phyloP scores from a whole-genome alignment of 2,113 vertebrate genomes.

The Eonycteris spelaea region DNA sequence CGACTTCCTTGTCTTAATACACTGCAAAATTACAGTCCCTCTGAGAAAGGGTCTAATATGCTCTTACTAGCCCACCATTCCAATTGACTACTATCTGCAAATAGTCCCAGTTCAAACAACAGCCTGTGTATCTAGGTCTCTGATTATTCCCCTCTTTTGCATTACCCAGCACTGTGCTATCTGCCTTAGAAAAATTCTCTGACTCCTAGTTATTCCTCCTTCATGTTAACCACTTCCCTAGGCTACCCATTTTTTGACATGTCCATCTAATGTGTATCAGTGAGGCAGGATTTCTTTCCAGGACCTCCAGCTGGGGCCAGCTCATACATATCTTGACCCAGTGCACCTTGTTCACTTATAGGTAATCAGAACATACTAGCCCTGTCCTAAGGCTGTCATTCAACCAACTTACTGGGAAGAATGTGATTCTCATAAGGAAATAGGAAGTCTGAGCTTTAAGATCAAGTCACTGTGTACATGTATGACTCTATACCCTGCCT shows the following conservation, averaged over 20 bases:
- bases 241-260: not conserved
- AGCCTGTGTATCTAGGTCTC: not conserved
- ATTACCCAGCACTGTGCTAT: not conserved
- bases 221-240: not conserved
- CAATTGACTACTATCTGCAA: not conserved
- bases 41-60: not conserved
- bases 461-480: not conserved
- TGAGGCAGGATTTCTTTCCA: not conserved
- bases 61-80: not conserved
- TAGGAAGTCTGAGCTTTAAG: not conserved
- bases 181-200: not conserved
- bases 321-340: not conserved
- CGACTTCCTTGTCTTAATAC: not conserved
- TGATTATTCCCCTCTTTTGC: not conserved
- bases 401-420: not conserved
- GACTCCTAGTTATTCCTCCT: not conserved
- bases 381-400: not conserved
- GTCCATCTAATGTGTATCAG: not conserved
- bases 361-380: slow-evolving; percentile 10
- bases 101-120: not conserved
- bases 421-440: not conserved
- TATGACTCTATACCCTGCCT: not conserved
- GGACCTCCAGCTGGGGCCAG: not conserved
- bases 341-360: not conserved
- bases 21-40: not conserved